These are phyloP conservation scores for Pollenia angustigena DNA, from an alignment of 2,888 invertebrate species.

Conservation along the genomic window DNA sequence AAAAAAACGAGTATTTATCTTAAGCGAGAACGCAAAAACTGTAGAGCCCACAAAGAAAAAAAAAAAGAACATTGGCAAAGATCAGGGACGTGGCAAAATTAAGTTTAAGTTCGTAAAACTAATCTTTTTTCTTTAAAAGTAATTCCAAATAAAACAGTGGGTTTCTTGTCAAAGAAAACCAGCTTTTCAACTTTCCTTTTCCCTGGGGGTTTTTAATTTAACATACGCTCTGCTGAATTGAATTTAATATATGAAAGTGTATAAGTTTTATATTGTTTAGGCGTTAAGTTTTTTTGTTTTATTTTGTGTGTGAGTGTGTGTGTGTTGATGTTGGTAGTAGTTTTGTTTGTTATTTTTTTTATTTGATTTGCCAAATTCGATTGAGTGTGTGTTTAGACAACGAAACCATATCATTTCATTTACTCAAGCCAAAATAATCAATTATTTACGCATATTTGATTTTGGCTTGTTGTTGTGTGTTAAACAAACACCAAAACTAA, in stretches of 20 bases:
- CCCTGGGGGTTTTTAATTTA: neutral
- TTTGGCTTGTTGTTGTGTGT: constrained; percentile 70
- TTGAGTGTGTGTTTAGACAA: constrained; percentile 33
- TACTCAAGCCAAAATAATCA: constrained; percentile 74
- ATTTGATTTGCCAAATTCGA: constrained; percentile 34
- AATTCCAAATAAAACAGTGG: neutral
- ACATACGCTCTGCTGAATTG: constrained; percentile 40
- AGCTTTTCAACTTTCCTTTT: neutral
- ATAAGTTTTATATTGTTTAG: constrained; percentile 34
- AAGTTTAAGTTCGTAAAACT: neutral
- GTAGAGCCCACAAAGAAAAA: constrained; percentile 11
- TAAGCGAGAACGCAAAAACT: constrained; percentile 30
- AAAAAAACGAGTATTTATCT: constrained; percentile 52
- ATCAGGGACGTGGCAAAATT: constrained; percentile 27
- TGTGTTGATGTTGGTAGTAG: constrained; percentile 25
- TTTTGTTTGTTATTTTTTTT: constrained; percentile 47
- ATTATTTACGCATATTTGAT: constrained; percentile 75
- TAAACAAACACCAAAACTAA: constrained; percentile 45
- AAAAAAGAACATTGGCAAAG: neutral
- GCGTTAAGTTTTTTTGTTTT: constrained; percentile 44
- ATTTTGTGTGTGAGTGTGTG: neutral
- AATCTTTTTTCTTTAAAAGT: neutral
- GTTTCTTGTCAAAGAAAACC: too few species aligned
- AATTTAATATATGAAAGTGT: constrained; percentile 24
- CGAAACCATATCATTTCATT: constrained; percentile 69